Evolutionary conservation across 2,797 vertebrate genomes (phyloP).

Genomic region (Sternotherus odoratus): DNA sequence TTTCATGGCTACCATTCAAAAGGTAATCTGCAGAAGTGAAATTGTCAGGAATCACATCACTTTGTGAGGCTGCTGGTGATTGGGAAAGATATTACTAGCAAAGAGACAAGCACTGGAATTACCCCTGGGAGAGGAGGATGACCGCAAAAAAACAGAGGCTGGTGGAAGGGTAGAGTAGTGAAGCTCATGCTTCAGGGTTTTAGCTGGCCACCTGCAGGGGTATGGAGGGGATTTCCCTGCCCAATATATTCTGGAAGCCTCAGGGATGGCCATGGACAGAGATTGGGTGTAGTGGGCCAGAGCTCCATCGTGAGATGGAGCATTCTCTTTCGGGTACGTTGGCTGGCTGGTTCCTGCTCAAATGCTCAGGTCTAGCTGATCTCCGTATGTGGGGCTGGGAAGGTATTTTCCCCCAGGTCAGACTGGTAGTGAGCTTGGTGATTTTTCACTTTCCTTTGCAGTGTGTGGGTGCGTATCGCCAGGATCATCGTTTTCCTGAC

Average conservation of each 20-base stretch:
- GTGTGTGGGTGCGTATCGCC: not conserved
- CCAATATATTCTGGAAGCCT: not conserved
- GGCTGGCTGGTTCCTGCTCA: not conserved
- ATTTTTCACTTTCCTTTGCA: not conserved
- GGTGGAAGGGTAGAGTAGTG: not conserved
- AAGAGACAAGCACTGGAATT: not conserved
- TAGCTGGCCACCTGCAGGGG: not conserved
- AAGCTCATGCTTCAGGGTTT: not conserved
- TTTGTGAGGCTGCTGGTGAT: fast-evolving
- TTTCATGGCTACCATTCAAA: not conserved
- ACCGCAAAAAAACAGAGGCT: not conserved
- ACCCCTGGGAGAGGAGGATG: not conserved
- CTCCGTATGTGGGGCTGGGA: not conserved
- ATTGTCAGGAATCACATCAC: not conserved
- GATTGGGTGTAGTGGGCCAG: not conserved
- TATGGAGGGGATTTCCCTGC: not conserved
- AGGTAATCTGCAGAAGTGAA: not conserved
- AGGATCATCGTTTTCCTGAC: not conserved
- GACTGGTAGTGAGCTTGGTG: not conserved
- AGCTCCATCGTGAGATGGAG: not conserved
- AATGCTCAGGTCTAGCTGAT: not conserved
- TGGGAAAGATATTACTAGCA: not conserved
- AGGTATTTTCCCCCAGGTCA: not conserved
- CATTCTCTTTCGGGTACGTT: not conserved
- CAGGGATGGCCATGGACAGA: not conserved